Percentiles rank a stretch among this genome's conserved stretches.
Conservation (phyloP, 2,797 vertebrate genomes). For the Chelmon rostratus region DNA sequence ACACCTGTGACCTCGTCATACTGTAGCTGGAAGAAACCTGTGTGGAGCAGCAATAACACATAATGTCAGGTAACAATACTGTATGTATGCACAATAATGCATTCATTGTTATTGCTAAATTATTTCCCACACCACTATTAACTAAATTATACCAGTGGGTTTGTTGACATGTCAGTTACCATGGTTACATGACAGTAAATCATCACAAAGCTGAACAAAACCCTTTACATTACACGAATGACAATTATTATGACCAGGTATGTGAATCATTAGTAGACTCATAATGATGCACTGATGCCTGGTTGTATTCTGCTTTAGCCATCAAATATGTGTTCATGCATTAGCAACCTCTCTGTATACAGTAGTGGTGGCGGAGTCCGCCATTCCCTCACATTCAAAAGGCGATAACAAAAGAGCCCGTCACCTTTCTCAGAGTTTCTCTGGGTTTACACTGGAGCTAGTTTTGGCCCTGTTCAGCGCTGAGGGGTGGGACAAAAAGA, state of each 20-base stretch:
- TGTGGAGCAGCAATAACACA: neutral
- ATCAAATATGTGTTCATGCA: neutral
- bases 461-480: no score
- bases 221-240: neutral
- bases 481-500: no score
- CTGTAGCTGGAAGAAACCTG: neutral
- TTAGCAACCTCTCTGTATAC: neutral
- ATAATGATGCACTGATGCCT: neutral
- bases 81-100: neutral
- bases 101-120: neutral
- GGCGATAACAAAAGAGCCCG: neutral
- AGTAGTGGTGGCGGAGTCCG: neutral
- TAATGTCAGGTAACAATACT: neutral
- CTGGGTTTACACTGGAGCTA: no score
- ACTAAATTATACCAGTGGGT: neutral
- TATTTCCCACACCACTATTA: neutral
- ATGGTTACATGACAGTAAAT: neutral
- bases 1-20: slow-evolving; percentile 26
- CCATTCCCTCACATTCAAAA: neutral
- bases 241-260: neutral
- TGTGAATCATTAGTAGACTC: neutral
- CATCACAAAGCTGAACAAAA: neutral
- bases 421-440: no score
- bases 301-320: neutral
- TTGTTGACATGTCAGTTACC: neutral